Evolutionary conservation across 2,797 vertebrate species (phyloP).

Genomic region (Novumbra hubbsi): DNA sequence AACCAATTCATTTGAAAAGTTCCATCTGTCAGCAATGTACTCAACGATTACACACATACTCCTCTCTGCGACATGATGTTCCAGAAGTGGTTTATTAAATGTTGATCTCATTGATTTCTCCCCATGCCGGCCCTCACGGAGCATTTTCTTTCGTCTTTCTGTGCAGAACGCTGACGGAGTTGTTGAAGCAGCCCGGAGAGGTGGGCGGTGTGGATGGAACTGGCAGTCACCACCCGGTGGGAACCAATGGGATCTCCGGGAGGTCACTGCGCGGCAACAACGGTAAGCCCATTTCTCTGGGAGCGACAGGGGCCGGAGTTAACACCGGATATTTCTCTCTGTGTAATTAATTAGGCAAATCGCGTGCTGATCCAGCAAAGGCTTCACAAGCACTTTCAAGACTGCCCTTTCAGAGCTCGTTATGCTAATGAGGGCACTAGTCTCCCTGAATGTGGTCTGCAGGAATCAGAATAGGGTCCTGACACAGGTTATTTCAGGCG

Average conservation of each 20-base stretch:
- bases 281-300: slow-evolving; percentile 68
- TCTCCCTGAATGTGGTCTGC: neutral
- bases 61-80: neutral
- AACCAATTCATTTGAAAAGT: neutral
- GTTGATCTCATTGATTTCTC: neutral
- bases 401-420: neutral
- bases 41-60: neutral
- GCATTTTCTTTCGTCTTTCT: slow-evolving; percentile 5
- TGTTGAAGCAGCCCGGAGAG: slow-evolving; percentile 89
- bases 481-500: neutral
- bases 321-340: neutral
- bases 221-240: slow-evolving; percentile 83
- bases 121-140: neutral
- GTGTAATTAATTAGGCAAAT: neutral
- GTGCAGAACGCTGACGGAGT: slow-evolving; percentile 86
- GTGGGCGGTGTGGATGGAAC: slow-evolving; percentile 69
- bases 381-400: neutral
- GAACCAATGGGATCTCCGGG: slow-evolving; percentile 78
- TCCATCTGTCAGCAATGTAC: neutral
- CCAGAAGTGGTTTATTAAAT: neutral
- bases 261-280: slow-evolving; percentile 77
- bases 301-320: neutral
- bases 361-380: neutral
- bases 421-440: slow-evolving; percentile 4
- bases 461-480: slow-evolving; percentile 1